Percentiles rank a stretch among this genome's conserved stretches.
phyloP scores from a whole-genome alignment of 2,113 vertebrate genomes.

The Todiramphus chloris region DNA sequence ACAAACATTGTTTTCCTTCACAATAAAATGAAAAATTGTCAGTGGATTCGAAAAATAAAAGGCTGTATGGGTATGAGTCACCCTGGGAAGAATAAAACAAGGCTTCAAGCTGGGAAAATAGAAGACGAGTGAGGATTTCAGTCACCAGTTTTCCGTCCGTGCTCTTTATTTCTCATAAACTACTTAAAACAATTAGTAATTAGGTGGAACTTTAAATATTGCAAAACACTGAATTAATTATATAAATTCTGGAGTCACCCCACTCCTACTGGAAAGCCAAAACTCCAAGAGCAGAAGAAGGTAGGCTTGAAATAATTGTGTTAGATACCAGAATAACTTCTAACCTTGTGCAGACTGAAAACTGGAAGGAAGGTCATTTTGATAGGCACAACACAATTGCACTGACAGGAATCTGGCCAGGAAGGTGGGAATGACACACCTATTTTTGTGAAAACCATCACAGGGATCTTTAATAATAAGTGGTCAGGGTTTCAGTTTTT shows the following conservation, averaged over 20 bases:
- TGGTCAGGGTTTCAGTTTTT: background rate
- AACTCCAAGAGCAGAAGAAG: background rate
- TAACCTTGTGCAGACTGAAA: background rate
- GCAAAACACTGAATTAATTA: background rate
- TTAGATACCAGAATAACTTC: background rate
- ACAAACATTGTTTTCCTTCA: background rate
- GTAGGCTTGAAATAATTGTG: background rate
- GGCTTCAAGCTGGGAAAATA: background rate
- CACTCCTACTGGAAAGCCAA: background rate
- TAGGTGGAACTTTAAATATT: background rate
- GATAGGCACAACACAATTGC: background rate
- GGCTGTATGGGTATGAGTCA: background rate
- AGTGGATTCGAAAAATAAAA: background rate
- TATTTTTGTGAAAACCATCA: background rate
- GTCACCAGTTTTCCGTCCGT: background rate
- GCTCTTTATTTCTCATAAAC: background rate
- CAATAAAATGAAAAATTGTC: background rate
- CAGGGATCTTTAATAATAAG: background rate
- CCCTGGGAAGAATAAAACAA: background rate
- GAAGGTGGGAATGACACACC: background rate
- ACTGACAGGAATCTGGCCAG: background rate
- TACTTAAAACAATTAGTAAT: background rate
- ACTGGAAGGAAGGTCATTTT: background rate
- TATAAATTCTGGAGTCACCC: background rate
- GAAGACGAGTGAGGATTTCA: background rate